A percentile compares a stretch with the other conserved stretches of the same genome.
Evolutionary conservation across 2,888 invertebrate species (phyloP).

Genomic region (Pseudoips prasinana): DNA sequence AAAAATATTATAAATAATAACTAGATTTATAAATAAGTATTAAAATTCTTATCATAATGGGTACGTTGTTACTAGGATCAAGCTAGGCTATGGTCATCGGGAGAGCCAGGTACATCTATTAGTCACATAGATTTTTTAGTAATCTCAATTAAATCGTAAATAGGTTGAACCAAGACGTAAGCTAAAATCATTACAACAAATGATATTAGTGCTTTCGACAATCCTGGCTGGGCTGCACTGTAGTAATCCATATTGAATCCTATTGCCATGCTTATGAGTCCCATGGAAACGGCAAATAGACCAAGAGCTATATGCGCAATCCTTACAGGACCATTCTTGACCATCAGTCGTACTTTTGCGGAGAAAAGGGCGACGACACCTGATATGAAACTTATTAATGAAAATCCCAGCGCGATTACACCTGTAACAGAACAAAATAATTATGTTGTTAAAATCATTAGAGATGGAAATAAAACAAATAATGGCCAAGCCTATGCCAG

Average conservation of each 20-base stretch:
- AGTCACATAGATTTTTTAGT: constrained; percentile 63
- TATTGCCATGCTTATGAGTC: constrained; percentile 69
- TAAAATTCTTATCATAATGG: neutral
- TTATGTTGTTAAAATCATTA: too few relatives aligned
- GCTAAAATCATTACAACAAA: constrained; percentile 55
- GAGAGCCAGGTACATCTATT: constrained; percentile 43
- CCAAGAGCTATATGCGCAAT: constrained; percentile 79
- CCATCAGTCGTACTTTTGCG: constrained; percentile 65
- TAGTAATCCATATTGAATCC: constrained; percentile 71
- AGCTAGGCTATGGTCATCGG: constrained; percentile 55
- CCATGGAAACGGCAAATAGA: constrained; percentile 71
- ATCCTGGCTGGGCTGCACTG: constrained; percentile 43
- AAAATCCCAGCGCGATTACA: constrained; percentile 73
- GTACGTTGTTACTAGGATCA: constrained; percentile 18
- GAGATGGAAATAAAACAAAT: too few relatives aligned
- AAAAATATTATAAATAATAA: too few relatives aligned
- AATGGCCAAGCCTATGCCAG: too few relatives aligned
- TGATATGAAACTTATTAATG: constrained; percentile 65
- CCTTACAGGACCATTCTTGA: constrained; percentile 74
- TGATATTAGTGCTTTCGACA: constrained; percentile 59
- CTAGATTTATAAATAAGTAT: too few relatives aligned
- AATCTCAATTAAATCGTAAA: constrained; percentile 57
- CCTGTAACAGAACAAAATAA: constrained; percentile 51
- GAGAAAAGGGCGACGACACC: constrained; percentile 79
- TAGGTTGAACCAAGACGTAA: constrained; percentile 63